phyloP scores from a whole-genome alignment of 2,888 invertebrate species.

The Nomada hirtipes region DNA sequence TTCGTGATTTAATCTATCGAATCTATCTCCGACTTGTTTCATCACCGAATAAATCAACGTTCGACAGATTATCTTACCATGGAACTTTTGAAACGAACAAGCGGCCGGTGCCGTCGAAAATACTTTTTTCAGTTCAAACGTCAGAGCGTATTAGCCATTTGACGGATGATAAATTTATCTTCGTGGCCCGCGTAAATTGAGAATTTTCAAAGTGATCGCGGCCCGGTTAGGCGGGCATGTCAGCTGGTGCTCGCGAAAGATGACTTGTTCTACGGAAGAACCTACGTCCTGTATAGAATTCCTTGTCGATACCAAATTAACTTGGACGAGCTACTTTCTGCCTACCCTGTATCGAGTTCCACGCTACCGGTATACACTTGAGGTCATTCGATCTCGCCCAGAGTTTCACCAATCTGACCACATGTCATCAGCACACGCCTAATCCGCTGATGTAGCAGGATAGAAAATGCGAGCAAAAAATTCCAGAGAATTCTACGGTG shows the following conservation, averaged over 20 bases:
- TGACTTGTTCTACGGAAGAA: conserved; percentile 41
- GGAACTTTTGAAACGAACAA: conserved; percentile 6
- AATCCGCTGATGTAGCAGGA: conserved; percentile 35
- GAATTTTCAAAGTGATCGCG: conserved; percentile 53
- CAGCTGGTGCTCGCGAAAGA: conserved; percentile 76
- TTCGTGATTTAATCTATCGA: no score
- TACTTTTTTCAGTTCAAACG: conserved; percentile 32
- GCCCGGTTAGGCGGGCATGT: conserved; percentile 66
- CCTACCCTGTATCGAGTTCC: conserved; percentile 74
- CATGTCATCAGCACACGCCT: conserved; percentile 73
- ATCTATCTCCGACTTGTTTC: background rate
- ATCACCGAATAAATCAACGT: background rate
- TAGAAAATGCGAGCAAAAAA: background rate
- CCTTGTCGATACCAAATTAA: conserved; percentile 68
- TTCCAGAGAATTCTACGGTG: background rate
- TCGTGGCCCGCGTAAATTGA: conserved; percentile 66
- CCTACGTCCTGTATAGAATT: conserved; percentile 69
- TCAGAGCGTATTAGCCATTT: conserved; percentile 55
- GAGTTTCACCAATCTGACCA: conserved; percentile 69
- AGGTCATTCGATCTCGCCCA: conserved; percentile 76
- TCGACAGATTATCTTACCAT: background rate
- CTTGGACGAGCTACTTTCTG: conserved; percentile 63
- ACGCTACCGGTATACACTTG: conserved; percentile 81
- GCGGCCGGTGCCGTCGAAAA: background rate
- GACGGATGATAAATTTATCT: conserved; percentile 65